These are phyloP conservation scores for Clarias pachynema DNA, from an alignment of 2,797 vertebrate species.

Conservation along the genomic window DNA sequence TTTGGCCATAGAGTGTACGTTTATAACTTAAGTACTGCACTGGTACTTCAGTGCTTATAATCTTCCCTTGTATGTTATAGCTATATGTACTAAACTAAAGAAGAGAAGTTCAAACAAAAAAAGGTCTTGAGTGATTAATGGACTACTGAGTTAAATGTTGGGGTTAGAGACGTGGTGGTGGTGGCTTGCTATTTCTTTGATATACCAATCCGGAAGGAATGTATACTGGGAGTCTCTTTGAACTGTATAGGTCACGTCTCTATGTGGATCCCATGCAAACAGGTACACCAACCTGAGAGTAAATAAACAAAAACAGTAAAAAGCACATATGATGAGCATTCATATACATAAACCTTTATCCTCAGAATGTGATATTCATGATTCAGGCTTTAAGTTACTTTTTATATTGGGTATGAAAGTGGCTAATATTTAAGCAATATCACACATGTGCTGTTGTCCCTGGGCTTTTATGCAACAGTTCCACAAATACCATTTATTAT, in stretches of 20 bases:
- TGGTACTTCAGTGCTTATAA: too few species aligned
- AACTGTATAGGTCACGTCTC: slow-evolving; percentile 81
- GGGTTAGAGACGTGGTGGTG: background rate
- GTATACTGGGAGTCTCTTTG: slow-evolving; percentile 77
- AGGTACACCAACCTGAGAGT: slow-evolving; percentile 81
- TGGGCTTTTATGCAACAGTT: too few species aligned
- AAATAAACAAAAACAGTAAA: background rate
- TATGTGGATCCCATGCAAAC: slow-evolving; percentile 82
- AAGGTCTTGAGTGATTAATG: too few species aligned
- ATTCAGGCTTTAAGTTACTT: background rate
- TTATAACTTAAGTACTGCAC: background rate
- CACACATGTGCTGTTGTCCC: too few species aligned
- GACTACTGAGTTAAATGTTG: background rate
- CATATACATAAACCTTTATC: background rate
- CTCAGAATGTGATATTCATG: background rate
- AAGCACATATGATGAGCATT: background rate
- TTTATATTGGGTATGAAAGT: background rate
- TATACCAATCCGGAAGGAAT: slow-evolving; percentile 86
- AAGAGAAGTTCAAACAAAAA: background rate
- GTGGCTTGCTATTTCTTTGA: slow-evolving; percentile 66
- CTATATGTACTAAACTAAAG: background rate
- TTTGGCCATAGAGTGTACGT: background rate
- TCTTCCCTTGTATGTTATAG: background rate
- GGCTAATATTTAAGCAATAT: too few species aligned
- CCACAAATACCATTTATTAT: too few species aligned